Evolutionary conservation across 2,113 vertebrate species (phyloP), one percentile per base, ranked within the genome.

Genomic region (Emydocephalus ijimae): DNA sequence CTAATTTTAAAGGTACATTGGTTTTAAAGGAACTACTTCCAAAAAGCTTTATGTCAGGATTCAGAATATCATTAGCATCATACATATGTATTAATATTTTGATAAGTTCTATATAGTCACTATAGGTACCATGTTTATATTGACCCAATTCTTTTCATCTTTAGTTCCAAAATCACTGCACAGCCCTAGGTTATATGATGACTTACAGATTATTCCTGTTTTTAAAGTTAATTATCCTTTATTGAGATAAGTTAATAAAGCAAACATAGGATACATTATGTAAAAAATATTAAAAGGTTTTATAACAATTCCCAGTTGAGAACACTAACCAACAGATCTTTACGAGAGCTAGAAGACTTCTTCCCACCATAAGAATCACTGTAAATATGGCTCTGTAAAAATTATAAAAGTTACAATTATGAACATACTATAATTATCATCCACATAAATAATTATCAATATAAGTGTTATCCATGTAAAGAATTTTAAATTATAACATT

Each of bases 301-400:
- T 89, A 74, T 1, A 4, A 93, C n/a, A 81, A 81, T 39, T 48
- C 59, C 88, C 7, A 89, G 56, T 5, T 21, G 12, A 92, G 86
- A 95, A 91, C 93, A 99, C 98, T 98, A 98, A 99, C 98, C 98
- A 99, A 97, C 56, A 98, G 96, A 91, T 98, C 98, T 96, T 98
- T 99, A 97, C 57, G 97, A 90, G 98, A 98, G 96, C 96, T 96
- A 94, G 97, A 97, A 85, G 96, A 95, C 93, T 97, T 98, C 98
- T 97, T 98, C 94, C 94, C 95, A 95, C 96, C 97, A 8, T 96
- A 96, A 95, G 98, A 98, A 94, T 98, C 98, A 96, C 95, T 98
- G 95, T 98, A 98, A 96, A 97, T 97, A 96, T 98, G 98, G 95
- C 95, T 98, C 99, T 99, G 98, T 93, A 96, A 96, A 93, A 93